A percentile compares a stretch with the other conserved stretches of the same genome.
Conservation (phyloP, 1,140 invertebrate genomes). For the Liolophura sinensis region DNA sequence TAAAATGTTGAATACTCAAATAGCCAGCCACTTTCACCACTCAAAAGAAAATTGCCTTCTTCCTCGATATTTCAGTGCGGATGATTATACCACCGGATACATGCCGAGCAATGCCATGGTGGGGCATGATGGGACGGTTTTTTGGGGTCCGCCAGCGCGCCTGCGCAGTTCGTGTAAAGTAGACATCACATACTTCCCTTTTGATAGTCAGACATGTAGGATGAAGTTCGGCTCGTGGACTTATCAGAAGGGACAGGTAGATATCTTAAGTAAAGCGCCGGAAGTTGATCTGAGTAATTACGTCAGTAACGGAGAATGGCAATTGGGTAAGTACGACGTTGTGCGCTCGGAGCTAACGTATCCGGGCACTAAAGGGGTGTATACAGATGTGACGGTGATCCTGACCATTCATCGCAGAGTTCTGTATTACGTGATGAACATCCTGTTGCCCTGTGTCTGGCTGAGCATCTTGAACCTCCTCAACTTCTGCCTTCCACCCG, state of each 20-base stretch:
- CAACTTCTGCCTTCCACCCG: constrained; percentile 54
- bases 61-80: constrained; percentile 56
- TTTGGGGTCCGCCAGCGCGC: constrained; percentile 46
- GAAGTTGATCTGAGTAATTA: constrained; percentile 65
- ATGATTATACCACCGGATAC: constrained; percentile 65
- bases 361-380: constrained; percentile 59
- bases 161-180: constrained; percentile 85
- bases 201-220: constrained; percentile 59
- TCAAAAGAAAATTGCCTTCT: too few species aligned
- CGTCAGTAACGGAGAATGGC: constrained; percentile 60
- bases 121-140: constrained; percentile 39
- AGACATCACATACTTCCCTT: constrained; percentile 65
- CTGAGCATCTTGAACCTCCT: constrained; percentile 53
- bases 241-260: constrained; percentile 76
- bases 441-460: constrained; percentile 53
- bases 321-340: constrained; percentile 56
- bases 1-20: too few species aligned
- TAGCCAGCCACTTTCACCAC: too few species aligned
- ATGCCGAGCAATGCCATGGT: constrained; percentile 65
- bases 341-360: constrained; percentile 10
- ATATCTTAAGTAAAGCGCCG: constrained; percentile 61
- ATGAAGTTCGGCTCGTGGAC: constrained; percentile 56
- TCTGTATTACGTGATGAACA: constrained; percentile 51
- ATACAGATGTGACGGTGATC: constrained; percentile 63
- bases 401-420: constrained; percentile 48